phyloP scores from a whole-genome alignment of 2,888 invertebrate genomes.

The Caenorhabditis angaria region DNA sequence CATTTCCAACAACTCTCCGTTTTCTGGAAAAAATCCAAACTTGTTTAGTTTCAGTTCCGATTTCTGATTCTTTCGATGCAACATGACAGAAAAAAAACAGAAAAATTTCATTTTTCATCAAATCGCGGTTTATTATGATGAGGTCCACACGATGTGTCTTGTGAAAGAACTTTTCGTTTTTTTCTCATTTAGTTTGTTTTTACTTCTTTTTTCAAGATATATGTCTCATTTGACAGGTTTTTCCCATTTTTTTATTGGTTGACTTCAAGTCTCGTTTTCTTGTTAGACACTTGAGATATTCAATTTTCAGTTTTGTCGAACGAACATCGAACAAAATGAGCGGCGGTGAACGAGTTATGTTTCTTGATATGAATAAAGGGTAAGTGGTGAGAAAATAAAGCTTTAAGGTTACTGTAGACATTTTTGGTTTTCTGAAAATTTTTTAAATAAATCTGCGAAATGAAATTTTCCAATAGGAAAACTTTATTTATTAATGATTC shows the following conservation, averaged over 20 bases:
- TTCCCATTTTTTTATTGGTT: neutral
- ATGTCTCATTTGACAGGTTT: neutral
- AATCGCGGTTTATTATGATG: slow-evolving; percentile 1
- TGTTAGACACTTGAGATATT: slow-evolving; percentile 3
- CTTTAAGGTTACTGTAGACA: too few relatives aligned
- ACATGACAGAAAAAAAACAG: too few relatives aligned
- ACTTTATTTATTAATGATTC: too few relatives aligned
- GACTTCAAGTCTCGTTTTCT: slow-evolving; percentile 5
- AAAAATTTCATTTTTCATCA: neutral
- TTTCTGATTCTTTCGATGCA: neutral
- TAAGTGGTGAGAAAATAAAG: slow-evolving; percentile 13
- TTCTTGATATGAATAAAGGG: slow-evolving; percentile 40
- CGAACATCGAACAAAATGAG: slow-evolving; percentile 15
- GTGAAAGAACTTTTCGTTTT: neutral
- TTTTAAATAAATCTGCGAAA: slow-evolving; percentile 25
- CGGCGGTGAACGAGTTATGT: slow-evolving; percentile 28
- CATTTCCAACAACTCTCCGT: too few relatives aligned
- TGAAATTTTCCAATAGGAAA: slow-evolving; percentile 27
- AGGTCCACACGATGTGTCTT: neutral
- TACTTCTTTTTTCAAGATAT: slow-evolving; percentile 3
- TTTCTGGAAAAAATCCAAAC: neutral
- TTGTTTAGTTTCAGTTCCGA: too few relatives aligned
- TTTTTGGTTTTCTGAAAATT: slow-evolving; percentile 1
- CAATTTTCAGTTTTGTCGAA: slow-evolving; percentile 7
- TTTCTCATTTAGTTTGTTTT: neutral